Base-by-base conservation (phyloP, 1,140 invertebrate genomes). In the Steinernema feltiae region DNA sequence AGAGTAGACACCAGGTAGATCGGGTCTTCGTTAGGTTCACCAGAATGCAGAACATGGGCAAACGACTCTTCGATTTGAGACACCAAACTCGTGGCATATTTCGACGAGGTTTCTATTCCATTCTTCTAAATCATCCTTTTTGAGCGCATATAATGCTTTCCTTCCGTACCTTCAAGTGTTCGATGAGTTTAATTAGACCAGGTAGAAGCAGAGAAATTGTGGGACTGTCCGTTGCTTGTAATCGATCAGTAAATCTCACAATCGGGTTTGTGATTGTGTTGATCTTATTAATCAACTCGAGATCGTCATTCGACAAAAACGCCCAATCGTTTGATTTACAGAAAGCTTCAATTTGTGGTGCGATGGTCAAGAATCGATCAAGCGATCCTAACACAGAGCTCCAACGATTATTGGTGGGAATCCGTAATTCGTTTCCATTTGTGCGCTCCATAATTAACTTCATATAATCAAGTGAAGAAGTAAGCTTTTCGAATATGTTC, bases 1-100 rank as follows among this genome's bases (percentile, higher is more conserved):
- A 63, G 53, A 15, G 53, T 63, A 17, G 53, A 63, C 53, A 63
- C 53, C 15, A 63, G 53, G 24, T 63, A 63, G 53, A 63, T 63
- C 12, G 53, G 53, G 24, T 63, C 53, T 3, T 63, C 7, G 12
- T 27, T 21, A 3, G 53, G 53, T 21, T 63, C 53, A 3, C 53
- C 53, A 21, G 53, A 63, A 15, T 63, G 15, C 53, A 63, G 24
- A 27, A 63, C 53, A 27, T 63, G 53, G 12, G 53, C 53, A 21
- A 63, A 63, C 15, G 3, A 15, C 53, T 63, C 24, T 27, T 63
- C 53, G 7, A 63, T 27, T 27, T 63, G 12, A 63, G 53, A 17
- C 3, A 63, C 24, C 3, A 63, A 21, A 7, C 24, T 63, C 53
- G 15, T 3, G 12, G 15, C 53, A 21, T 63, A 27, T 3, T 63